Percentiles rank a stretch among this genome's conserved stretches.
Evolutionary conservation across 2,113 vertebrate species (phyloP).

Genomic region (Catharus bicknelli): DNA sequence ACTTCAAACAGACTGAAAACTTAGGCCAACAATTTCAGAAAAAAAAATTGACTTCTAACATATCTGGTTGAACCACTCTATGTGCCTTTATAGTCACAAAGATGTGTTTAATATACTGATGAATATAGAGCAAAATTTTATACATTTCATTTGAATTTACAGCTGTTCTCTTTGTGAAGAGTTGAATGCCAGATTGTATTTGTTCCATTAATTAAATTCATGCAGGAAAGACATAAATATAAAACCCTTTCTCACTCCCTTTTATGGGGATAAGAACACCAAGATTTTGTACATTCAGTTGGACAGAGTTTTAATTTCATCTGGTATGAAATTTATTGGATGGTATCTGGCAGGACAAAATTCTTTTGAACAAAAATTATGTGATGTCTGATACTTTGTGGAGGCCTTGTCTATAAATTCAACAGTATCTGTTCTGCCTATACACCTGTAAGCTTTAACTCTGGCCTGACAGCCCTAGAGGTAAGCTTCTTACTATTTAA

Average conservation of each 20-base stretch:
- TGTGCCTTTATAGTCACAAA: neutral
- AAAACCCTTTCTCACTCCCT: neutral
- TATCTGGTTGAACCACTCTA: neutral
- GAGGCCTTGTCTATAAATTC: neutral
- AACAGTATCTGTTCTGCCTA: neutral
- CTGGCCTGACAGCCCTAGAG: neutral
- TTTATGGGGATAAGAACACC: neutral
- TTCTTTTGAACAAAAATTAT: neutral
- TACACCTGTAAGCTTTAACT: neutral
- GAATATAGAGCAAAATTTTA: neutral
- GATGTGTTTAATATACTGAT: neutral
- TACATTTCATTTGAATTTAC: neutral
- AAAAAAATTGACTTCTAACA: neutral
- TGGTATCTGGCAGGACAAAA: neutral
- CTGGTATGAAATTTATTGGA: neutral
- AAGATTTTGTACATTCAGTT: neutral
- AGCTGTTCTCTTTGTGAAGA: neutral
- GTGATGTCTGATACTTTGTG: neutral
- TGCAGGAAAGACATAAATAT: neutral
- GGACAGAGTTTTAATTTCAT: neutral
- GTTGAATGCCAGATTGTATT: neutral
- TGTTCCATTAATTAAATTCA: neutral
- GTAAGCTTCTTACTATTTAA: neutral
- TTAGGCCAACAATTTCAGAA: neutral
- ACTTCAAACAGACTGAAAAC: neutral